Conservation (phyloP, 1,140 invertebrate genomes). For the Bicyclus anynana region DNA sequence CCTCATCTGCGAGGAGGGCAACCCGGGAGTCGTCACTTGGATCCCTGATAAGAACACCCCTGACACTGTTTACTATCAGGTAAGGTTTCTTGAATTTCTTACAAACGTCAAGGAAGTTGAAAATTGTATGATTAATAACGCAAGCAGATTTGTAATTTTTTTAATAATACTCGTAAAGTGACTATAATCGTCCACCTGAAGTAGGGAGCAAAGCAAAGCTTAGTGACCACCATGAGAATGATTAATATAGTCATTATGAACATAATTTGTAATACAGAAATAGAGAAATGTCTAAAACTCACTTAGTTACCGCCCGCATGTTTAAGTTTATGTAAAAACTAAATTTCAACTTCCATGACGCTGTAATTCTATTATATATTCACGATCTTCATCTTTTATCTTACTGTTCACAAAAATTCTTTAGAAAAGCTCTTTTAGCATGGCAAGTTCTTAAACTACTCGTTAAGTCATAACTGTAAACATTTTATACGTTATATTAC, state of each 20-base stretch:
- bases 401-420: neutral
- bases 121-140: no score
- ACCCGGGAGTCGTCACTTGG: slow-evolving; percentile 92
- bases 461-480: neutral
- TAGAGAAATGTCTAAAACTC: no score
- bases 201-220: no score
- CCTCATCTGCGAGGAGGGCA: slow-evolving; percentile 88
- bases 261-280: no score
- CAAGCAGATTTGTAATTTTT: no score
- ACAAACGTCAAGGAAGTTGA: neutral
- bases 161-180: no score
- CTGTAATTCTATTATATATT: neutral
- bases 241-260: no score
- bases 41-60: slow-evolving; percentile 92
- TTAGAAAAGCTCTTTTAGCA: neutral
- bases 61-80: slow-evolving; percentile 95
- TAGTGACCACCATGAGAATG: no score
- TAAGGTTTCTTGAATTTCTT: slow-evolving; percentile 40
- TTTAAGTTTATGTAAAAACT: no score
- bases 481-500: neutral
- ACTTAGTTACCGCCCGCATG: no score
- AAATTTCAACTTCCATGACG: neutral
- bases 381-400: neutral
- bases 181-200: no score
- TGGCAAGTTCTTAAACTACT: neutral